phyloP scores from a whole-genome alignment of 2,888 invertebrate species.

The Acleris sparsana region DNA sequence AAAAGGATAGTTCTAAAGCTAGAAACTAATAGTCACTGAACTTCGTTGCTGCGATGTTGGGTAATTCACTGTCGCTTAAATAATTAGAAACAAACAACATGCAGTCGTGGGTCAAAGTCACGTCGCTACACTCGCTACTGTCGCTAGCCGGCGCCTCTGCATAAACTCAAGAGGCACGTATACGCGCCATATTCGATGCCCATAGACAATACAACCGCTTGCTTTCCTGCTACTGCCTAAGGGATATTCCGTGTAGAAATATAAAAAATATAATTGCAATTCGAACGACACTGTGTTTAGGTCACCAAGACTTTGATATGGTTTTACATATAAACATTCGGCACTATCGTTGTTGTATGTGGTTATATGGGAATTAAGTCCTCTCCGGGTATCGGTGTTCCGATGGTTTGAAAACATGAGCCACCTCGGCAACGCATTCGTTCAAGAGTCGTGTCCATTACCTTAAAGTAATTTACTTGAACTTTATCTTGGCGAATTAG shows the following conservation, averaged over 20 bases:
- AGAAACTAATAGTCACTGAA: not conserved
- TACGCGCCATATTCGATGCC: conserved; percentile 42
- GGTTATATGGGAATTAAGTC: conserved; percentile 13
- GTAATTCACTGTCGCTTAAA: not conserved
- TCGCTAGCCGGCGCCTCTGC: conserved; percentile 36
- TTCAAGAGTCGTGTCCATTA: no score
- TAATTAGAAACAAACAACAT: conserved; percentile 34
- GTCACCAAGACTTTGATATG: not conserved
- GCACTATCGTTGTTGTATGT: conserved; percentile 15
- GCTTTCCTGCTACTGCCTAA: conserved; percentile 21
- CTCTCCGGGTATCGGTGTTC: no score
- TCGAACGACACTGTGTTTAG: conserved; percentile 1
- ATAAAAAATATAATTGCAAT: not conserved
- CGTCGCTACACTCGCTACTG: conserved; percentile 41
- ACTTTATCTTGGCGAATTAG: no score
- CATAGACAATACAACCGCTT: conserved; percentile 18
- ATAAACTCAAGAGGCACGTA: conserved; percentile 32
- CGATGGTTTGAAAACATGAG: no score
- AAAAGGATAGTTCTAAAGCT: no score
- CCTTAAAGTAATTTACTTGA: no score
- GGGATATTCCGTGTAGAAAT: not conserved
- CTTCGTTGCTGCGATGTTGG: not conserved
- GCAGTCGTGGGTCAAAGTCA: conserved; percentile 57
- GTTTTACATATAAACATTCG: conserved; percentile 6
- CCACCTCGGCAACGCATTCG: no score